Conservation (phyloP, 23 tunicate species). For the Diplosoma virens region DNA sequence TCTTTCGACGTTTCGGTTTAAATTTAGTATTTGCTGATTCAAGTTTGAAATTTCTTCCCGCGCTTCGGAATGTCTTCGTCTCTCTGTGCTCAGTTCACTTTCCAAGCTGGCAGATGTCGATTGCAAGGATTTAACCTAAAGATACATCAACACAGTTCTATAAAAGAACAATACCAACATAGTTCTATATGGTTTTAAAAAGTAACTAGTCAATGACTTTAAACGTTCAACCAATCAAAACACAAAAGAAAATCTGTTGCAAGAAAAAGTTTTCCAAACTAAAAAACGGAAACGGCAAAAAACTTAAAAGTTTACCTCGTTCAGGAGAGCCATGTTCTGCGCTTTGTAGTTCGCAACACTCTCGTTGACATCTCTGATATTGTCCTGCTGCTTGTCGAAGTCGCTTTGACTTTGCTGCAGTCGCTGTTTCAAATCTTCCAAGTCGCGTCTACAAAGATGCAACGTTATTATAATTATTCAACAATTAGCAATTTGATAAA, state of each 20-base stretch:
- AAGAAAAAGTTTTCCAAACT: too few relatives aligned
- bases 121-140: slow-evolving; percentile 37
- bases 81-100: slow-evolving; percentile 55
- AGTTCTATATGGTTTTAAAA: neutral
- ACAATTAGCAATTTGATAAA: too few relatives aligned
- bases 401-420: slow-evolving; percentile 34
- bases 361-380: slow-evolving; percentile 27
- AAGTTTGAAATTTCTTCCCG: slow-evolving; percentile 49
- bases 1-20: slow-evolving; percentile 20
- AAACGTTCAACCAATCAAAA: too few relatives aligned
- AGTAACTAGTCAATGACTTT: too few relatives aligned
- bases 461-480: too few relatives aligned
- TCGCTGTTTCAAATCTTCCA: slow-evolving; percentile 70
- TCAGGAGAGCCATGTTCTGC: slow-evolving; percentile 34
- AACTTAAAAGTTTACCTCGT: slow-evolving; percentile 72
- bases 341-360: slow-evolving; percentile 65
- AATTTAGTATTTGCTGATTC: slow-evolving; percentile 44
- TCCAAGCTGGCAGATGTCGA: neutral
- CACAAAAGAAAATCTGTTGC: too few relatives aligned
- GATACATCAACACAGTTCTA: neutral
- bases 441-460: slow-evolving; percentile 31
- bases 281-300: too few relatives aligned
- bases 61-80: slow-evolving; percentile 42
- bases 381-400: slow-evolving; percentile 36
- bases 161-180: too few relatives aligned